Evolutionary conservation across 2,797 vertebrate species (phyloP).

Genomic region (Etheostoma nigrum): DNA sequence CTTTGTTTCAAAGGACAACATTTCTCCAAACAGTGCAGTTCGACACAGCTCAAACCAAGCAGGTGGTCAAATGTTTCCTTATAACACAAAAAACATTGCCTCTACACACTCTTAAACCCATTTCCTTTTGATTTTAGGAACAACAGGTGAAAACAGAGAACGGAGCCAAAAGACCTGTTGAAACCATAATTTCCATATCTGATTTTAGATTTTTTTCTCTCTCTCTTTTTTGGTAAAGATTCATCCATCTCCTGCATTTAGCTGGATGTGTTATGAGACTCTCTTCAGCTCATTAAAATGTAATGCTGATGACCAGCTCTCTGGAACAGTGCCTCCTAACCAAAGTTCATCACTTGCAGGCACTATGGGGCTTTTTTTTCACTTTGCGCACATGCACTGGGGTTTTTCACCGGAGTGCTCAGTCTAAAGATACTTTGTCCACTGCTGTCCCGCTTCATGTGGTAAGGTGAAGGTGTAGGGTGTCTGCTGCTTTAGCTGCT

Average conservation of each 20-base stretch:
- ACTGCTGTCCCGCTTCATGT: constrained; percentile 62
- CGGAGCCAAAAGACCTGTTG: constrained; percentile 76
- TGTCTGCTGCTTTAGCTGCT: constrained; percentile 56
- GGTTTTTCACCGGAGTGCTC: constrained; percentile 55
- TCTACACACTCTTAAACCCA: not conserved
- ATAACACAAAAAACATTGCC: not conserved
- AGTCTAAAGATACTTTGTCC: constrained; percentile 73
- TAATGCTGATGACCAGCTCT: constrained; percentile 89
- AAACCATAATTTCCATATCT: constrained; percentile 84
- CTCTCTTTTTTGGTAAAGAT: constrained; percentile 19
- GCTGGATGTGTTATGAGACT: constrained; percentile 87
- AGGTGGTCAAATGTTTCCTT: not conserved
- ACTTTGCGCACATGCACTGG: constrained; percentile 65
- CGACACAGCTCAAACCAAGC: constrained; percentile 11
- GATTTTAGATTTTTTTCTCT: constrained; percentile 84
- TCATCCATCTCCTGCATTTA: constrained; percentile 80
- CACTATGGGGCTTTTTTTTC: constrained; percentile 66
- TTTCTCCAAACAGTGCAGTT: constrained; percentile 15
- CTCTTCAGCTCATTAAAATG: constrained; percentile 92
- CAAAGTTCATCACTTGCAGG: constrained; percentile 89
- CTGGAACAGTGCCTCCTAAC: constrained; percentile 90
- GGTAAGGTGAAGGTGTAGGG: constrained; percentile 68
- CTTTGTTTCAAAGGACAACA: constrained; percentile 33
- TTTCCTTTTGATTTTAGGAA: constrained; percentile 10
- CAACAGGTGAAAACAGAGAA: constrained; percentile 44